Evolutionary conservation across 2,797 vertebrate species (phyloP).

Genomic region (Petrocephalus schoutedeni): DNA sequence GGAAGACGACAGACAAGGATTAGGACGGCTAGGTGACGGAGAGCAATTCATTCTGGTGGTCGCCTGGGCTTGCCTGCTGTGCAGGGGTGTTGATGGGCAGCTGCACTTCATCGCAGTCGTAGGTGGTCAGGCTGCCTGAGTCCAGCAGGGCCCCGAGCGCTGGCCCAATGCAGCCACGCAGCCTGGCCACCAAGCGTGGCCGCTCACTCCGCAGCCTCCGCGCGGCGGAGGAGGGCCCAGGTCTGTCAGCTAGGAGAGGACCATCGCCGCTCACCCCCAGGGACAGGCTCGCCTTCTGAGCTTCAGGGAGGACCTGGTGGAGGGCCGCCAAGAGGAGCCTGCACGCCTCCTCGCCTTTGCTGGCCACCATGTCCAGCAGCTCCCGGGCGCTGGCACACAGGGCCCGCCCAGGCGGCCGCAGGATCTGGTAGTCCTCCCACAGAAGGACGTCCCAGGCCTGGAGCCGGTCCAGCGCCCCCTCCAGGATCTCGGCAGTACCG

Average conservation of each 20-base stretch:
- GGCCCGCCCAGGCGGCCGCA: conserved; percentile 52
- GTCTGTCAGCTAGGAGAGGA: conserved; percentile 12
- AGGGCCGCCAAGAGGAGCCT: conserved; percentile 55
- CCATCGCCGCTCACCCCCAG: conserved; percentile 29
- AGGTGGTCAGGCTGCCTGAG: conserved; percentile 56
- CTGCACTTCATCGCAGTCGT: conserved; percentile 65
- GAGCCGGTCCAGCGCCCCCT: conserved; percentile 70
- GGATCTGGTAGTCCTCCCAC: conserved; percentile 74
- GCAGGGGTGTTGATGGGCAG: conserved; percentile 67
- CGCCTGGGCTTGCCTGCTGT: conserved; percentile 65
- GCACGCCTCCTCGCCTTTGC: conserved; percentile 64
- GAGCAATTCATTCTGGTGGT: neutral
- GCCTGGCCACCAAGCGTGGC: conserved; percentile 57
- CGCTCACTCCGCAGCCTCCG: conserved; percentile 57
- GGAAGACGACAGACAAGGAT: neutral
- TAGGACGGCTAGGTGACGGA: neutral
- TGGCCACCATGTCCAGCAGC: conserved; percentile 65
- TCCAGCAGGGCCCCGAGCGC: conserved; percentile 52
- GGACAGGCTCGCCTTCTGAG: conserved; percentile 35
- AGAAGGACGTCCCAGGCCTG: conserved; percentile 62
- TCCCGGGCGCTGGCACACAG: conserved; percentile 58
- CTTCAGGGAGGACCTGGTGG: conserved; percentile 52
- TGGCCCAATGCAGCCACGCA: conserved; percentile 56
- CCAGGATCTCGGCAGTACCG: conserved; percentile 65
- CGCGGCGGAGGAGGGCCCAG: conserved; percentile 29